Base-by-base conservation (phyloP, 1,140 invertebrate species). In the Mylabris phalerata region DNA sequence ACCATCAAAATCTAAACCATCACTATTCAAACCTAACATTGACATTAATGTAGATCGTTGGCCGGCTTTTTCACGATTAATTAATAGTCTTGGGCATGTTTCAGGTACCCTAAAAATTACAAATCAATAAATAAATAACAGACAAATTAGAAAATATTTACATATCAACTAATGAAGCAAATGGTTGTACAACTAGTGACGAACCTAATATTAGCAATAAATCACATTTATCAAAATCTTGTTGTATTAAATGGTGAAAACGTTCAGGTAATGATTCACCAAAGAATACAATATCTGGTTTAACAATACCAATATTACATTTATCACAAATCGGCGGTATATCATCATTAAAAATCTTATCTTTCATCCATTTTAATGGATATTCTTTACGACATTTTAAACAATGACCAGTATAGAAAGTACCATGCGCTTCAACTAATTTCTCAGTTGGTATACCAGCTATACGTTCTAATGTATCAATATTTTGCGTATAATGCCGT, bases 261-360 rank as follows among this genome's bases (percentile, higher is more conserved):
- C 84, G 80, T 1, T 79, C 70, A 0, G 94, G 92, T 39, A 98
- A 77, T 71, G 80, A 82, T 79, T 98, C 94, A 19, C 93, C 93
- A 77, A 97, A 97, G 74, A 97, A 95, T 1, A 97, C 86, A 71
- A 97, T 93, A 70, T 97, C 93, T 27, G 93, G 94, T 73, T 97
- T 97, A 0, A 97, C 89, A 27, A 93, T 74, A 6, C 85, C 85
- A 25, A 83, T 79, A 49, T 84, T 81, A 60, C 69, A 80, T 54
- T 61, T 52, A 68, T 82, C 75, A 71, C 93, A 95, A 60, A 80
- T 84, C 38, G 92, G 92, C 38, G 92, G 92, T 54, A 94, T 79
- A 46, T 79, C 70, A 65, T 86, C 85, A 10, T 79, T 71, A 59
- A 88, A 85, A 63, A 94, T 90, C 74, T 84, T 79, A 56, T 86